Evolutionary conservation across 1,140 invertebrate species (phyloP), one percentile per base, ranked within the genome.

Genomic region (Arctopsyche grandis): DNA sequence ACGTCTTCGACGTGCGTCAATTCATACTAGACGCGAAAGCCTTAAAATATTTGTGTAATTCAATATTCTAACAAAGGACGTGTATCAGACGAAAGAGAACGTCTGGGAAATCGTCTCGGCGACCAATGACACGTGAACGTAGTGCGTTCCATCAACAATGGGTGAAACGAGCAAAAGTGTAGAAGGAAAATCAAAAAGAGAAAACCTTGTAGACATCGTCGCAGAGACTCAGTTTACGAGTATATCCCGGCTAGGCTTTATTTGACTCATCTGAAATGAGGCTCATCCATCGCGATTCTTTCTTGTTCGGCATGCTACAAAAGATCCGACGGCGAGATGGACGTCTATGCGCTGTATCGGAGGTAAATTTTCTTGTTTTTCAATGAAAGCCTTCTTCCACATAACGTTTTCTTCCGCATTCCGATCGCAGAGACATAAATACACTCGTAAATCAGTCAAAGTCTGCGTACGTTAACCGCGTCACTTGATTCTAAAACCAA

Each of bases 21-120:
- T 73, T 73, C 48, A 43, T 48, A 24, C 70, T 38, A 38, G 29
- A 38, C 38, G 38, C 70, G 46, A 44, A 73, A 73, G 70, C 76
- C 44, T 70, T 78, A 56, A 70, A 71, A 79, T 70, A 78, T 60
- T 79, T 60, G 77, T 44, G 77, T 74, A 79, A 79, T 79, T 79
- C 46, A 71, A 71, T 79, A 79, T 58, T 44, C 56, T 19, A 29
- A 69, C 43, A 22, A 43, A 24, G 22, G 70, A 56, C 43, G 75
- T 75, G 24, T 69, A 63, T 79, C 78, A 75, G 78, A 4, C 5
- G 58, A 60, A 21, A 14, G 12, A 52, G 16, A 52, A 12, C 16
- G 48, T 52, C 77, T 22, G 24, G 26, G 70, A 79, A 63, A 74
- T 73, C 69, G 66, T 78, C 77, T 78, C 58, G 60, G 22, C 26